Evolutionary conservation across 35 echinoderm and acorn worm species (phyloP), one percentile per base, ranked within the genome.

Genomic region (Apostichopus californicus): DNA sequence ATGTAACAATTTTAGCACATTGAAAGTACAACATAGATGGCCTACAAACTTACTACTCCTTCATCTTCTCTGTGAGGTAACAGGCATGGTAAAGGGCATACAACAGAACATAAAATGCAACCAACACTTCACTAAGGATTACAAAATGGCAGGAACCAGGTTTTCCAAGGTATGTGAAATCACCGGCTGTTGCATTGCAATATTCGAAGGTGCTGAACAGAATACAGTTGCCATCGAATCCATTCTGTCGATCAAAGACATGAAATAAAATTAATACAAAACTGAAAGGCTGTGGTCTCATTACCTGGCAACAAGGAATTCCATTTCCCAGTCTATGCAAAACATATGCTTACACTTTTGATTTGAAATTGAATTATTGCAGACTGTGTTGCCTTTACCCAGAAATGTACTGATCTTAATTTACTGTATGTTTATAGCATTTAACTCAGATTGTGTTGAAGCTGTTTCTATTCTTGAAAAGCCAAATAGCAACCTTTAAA

Each of bases 191-290:
- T 11, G 18, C 10, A 91, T 95, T 95, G 77, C 92, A 95, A 87
- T 88, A 95, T 12, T 78, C 56, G 2, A 86, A 83, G 58, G 86
- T 54, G 54, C 55, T 77, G 68, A 90, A 95, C 8, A 95, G 92
- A 34, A 93, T 60, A 80, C 94, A 95, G 79, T 93, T 89, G 28
- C 94, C 94, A 64, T 24, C 13, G 86, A 95, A 95, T 26, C 86
- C 78, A 87, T 91, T 88, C 94, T 95, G 94, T 34, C 24, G 46
- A 72, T 8, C 3, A 72, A 89, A 60, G 15, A 58, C 8, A 89
- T 9, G 57, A 72, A 89, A 61, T 8, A 61, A 61, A 9, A 61
- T 61, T 12, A 61, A 61, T 61, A 46, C 2, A 46, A 46, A 46
- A 46, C 34, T 46, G 34, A 46, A 46, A 46, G 34, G 34, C 34